A percentile compares a stretch with the other conserved stretches of the same genome.
phyloP scores from a whole-genome alignment of 2,113 vertebrate species.

The Orycteropus afer region DNA sequence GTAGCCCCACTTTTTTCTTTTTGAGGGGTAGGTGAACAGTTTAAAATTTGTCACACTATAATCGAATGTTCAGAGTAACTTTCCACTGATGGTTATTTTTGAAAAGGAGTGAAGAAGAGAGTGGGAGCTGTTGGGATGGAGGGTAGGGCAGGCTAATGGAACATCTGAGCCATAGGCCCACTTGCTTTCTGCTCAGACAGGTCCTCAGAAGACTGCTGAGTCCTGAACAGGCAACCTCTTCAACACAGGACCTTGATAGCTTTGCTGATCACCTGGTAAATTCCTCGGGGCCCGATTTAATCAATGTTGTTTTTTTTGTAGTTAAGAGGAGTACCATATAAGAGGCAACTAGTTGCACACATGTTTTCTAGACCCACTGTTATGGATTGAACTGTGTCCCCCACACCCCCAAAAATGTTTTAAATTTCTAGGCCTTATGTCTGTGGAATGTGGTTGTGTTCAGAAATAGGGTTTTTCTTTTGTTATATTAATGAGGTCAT shows the following conservation, averaged over 20 bases:
- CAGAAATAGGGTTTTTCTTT: too few relatives aligned
- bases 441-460: neutral
- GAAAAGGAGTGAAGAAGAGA: neutral
- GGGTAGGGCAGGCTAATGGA: accelerated
- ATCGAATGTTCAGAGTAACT: neutral
- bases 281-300: neutral
- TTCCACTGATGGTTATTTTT: neutral
- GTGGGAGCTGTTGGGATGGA: accelerated
- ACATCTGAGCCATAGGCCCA: neutral
- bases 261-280: neutral
- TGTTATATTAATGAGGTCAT: too few relatives aligned
- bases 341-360: neutral
- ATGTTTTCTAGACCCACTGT: neutral
- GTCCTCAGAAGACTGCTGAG: neutral
- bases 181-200: neutral
- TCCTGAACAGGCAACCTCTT: neutral
- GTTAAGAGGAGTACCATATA: neutral
- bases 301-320: neutral
- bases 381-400: neutral
- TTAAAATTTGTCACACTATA: neutral
- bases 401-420: neutral
- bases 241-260: neutral
- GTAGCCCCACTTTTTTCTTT: neutral
- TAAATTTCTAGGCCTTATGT: neutral
- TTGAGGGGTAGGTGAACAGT: neutral